phyloP scores from a whole-genome alignment of 2,113 vertebrate species.

The Rana temporaria region DNA sequence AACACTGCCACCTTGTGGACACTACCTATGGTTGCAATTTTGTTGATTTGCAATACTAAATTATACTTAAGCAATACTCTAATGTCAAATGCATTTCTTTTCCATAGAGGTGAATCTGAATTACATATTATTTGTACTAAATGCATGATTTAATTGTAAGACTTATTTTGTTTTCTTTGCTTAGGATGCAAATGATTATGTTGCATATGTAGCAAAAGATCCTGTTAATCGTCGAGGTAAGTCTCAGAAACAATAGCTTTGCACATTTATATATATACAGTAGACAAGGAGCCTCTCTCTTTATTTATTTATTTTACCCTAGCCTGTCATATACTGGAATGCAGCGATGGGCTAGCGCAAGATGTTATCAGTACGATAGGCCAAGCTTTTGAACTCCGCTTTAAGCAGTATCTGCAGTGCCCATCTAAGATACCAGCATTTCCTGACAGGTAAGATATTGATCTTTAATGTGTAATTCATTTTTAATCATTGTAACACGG shows the following conservation, averaged over 20 bases:
- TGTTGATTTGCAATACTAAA: no score
- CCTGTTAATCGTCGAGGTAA: slow-evolving; percentile 97
- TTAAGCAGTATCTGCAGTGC: slow-evolving; percentile 94
- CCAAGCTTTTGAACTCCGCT: slow-evolving; percentile 96
- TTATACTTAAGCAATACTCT: no score
- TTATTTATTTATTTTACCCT: slow-evolving; percentile 25
- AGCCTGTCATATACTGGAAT: slow-evolving; percentile 98
- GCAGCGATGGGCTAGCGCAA: slow-evolving; percentile 90
- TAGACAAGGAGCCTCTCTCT: background rate
- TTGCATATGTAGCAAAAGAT: slow-evolving; percentile 97
- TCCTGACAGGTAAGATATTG: slow-evolving; percentile 83
- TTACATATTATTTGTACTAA: no score
- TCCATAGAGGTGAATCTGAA: no score
- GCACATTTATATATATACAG: background rate
- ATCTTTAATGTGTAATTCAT: background rate
- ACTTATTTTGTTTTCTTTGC: background rate
- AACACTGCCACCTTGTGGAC: background rate
- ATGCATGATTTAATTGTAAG: background rate
- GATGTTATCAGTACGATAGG: slow-evolving; percentile 95
- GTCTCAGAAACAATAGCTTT: slow-evolving; percentile 49
- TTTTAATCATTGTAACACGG: background rate
- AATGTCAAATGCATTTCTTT: no score
- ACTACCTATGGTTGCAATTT: no score
- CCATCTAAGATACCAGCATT: slow-evolving; percentile 86
- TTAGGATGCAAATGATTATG: slow-evolving; percentile 94